Evolutionary conservation across 92 coral and sea anemone genomes (phyloP).

Genomic region (Umimayanthus chanpuru): DNA sequence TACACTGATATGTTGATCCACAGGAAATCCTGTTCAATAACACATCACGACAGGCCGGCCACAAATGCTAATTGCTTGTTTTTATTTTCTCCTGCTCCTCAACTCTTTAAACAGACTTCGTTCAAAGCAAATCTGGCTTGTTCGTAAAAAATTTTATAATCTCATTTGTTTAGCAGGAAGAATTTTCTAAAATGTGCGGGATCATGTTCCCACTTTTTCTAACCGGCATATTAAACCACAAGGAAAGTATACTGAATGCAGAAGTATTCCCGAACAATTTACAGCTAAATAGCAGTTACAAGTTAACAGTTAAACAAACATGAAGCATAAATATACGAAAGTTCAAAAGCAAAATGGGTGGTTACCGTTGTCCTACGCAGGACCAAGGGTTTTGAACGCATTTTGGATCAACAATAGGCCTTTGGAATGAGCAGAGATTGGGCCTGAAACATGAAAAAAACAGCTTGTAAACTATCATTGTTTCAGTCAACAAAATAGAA

Average conservation of each 20-base stretch:
- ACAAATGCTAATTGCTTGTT: background rate
- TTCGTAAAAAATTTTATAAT: no score
- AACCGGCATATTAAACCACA: background rate
- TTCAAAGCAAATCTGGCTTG: background rate
- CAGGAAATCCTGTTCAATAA: constrained; percentile 12
- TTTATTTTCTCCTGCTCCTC: background rate
- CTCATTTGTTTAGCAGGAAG: background rate
- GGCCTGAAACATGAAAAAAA: constrained; percentile 10
- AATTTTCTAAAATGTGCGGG: background rate
- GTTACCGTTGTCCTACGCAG: constrained; percentile 30
- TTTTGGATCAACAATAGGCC: background rate
- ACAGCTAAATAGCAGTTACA: background rate
- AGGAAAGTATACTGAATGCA: background rate
- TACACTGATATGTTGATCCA: background rate
- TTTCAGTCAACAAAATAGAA: background rate
- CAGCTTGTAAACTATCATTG: background rate
- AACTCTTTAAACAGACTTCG: background rate
- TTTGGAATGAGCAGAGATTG: constrained; percentile 11
- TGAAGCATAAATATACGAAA: background rate
- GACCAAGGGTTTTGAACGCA: constrained; percentile 11
- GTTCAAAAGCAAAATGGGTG: background rate
- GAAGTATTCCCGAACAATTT: background rate
- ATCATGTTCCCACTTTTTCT: background rate
- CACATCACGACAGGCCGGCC: background rate
- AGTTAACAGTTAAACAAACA: no score